Percentiles rank a stretch among this genome's conserved stretches.
phyloP scores from a whole-genome alignment of 2,888 invertebrate species.

The Trachelus tabidus region DNA sequence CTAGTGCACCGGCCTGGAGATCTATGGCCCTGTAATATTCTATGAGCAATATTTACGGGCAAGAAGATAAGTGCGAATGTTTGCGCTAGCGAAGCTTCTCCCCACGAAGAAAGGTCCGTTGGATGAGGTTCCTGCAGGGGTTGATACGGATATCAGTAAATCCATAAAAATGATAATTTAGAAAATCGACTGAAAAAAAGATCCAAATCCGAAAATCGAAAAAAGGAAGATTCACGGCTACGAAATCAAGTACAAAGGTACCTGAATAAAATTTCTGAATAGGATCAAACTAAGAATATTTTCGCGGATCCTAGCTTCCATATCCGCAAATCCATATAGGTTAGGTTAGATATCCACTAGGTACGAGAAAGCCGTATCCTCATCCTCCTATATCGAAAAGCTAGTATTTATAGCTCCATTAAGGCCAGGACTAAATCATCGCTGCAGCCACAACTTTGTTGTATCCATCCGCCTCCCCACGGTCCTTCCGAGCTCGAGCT shows the following conservation, averaged over 20 bases:
- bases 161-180: not conserved
- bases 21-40: conserved; percentile 59
- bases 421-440: conserved; percentile 72
- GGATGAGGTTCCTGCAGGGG: not conserved
- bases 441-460: conserved; percentile 69
- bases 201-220: not conserved
- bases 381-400: conserved; percentile 68
- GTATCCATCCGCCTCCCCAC: conserved; percentile 41
- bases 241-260: not conserved
- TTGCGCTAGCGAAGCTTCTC: conserved; percentile 37
- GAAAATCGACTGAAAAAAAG: not conserved
- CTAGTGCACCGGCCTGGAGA: conserved; percentile 35
- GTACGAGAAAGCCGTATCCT: conserved; percentile 35
- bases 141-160: not conserved
- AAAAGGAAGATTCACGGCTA: not conserved
- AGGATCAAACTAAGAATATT: not conserved
- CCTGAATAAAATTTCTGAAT: not conserved
- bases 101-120: not conserved
- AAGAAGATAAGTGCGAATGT: conserved; percentile 57
- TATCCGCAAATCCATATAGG: not conserved
- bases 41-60: conserved; percentile 60
- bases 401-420: conserved; percentile 73
- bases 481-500: conserved; percentile 26
- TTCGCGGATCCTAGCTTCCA: not conserved
- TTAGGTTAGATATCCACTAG: not conserved